These are phyloP conservation scores for Empis livida DNA, from an alignment of 2,888 invertebrate species.

Conservation along the genomic window DNA sequence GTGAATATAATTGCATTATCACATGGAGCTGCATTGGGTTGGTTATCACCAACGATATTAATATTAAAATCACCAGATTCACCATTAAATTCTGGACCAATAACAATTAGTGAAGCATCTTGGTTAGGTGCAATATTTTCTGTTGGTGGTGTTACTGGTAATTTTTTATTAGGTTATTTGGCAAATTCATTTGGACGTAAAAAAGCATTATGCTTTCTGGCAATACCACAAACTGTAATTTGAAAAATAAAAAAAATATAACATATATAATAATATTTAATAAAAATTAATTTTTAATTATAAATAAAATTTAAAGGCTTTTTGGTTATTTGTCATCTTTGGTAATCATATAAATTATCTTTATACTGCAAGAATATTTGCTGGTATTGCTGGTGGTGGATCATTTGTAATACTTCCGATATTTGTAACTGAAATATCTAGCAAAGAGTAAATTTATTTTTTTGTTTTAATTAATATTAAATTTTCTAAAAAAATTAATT, in stretches of 20 bases:
- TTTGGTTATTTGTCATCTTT: constrained; percentile 12
- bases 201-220: constrained; percentile 8
- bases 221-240: constrained; percentile 13
- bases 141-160: constrained; percentile 12
- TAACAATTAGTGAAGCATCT: constrained; percentile 9
- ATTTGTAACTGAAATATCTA: constrained; percentile 14
- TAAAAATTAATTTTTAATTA: background rate
- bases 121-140: constrained; percentile 13
- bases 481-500: too few relatives aligned
- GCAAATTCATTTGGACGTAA: constrained; percentile 11
- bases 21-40: constrained; percentile 14
- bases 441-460: constrained; percentile 10
- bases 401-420: constrained; percentile 12
- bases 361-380: constrained; percentile 11
- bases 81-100: constrained; percentile 8
- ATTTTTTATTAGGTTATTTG: constrained; percentile 10
- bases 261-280: background rate
- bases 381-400: constrained; percentile 14
- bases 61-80: constrained; percentile 9
- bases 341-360: constrained; percentile 6
- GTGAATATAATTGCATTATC: constrained; percentile 12
- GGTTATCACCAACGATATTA: constrained; percentile 12
- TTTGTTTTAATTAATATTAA: too few relatives aligned
- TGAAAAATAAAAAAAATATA: background rate
- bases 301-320: constrained; percentile 8